These are phyloP conservation scores for Lottia scabra DNA, from an alignment of 2,888 invertebrate genomes.

Conservation along the genomic window DNA sequence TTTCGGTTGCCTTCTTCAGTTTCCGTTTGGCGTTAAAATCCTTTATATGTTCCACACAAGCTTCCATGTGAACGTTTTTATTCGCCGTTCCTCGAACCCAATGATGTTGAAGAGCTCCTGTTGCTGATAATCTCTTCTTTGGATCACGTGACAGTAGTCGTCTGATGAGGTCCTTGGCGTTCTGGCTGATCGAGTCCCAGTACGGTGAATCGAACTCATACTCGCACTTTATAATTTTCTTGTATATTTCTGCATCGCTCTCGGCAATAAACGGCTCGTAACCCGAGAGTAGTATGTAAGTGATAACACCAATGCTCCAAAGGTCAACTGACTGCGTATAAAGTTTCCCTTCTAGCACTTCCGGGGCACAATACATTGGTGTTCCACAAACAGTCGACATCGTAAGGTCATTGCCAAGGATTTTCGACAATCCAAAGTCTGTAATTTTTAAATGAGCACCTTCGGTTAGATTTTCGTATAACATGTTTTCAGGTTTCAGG, in stretches of 20 bases:
- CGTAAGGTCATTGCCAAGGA: constrained; percentile 63
- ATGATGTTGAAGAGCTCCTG: constrained; percentile 58
- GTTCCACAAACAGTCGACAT: constrained; percentile 71
- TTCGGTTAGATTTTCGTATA: constrained; percentile 60
- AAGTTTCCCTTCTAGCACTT: constrained; percentile 55
- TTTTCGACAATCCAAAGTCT: constrained; percentile 72
- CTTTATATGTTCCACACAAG: constrained; percentile 61
- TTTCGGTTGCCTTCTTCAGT: constrained; percentile 46
- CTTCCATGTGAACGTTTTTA: constrained; percentile 53
- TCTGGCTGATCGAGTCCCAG: constrained; percentile 66
- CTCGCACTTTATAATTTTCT: constrained; percentile 63
- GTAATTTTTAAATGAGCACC: constrained; percentile 66
- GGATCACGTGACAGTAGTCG: constrained; percentile 56
- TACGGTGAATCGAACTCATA: constrained; percentile 63
- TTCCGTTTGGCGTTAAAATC: constrained; percentile 65
- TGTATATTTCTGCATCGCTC: constrained; percentile 62
- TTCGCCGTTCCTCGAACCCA: constrained; percentile 62
- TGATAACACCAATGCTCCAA: constrained; percentile 68
- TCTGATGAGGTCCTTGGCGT: constrained; percentile 65
- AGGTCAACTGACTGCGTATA: constrained; percentile 60
- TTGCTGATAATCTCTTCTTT: constrained; percentile 54
- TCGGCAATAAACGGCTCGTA: constrained; percentile 68
- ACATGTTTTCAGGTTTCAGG: constrained; percentile 67
- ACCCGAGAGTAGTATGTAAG: constrained; percentile 67
- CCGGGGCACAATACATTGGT: constrained; percentile 70